These are phyloP conservation scores for Helicoverpa zea DNA, from an alignment of 1,140 invertebrate species.

Conservation along the genomic window DNA sequence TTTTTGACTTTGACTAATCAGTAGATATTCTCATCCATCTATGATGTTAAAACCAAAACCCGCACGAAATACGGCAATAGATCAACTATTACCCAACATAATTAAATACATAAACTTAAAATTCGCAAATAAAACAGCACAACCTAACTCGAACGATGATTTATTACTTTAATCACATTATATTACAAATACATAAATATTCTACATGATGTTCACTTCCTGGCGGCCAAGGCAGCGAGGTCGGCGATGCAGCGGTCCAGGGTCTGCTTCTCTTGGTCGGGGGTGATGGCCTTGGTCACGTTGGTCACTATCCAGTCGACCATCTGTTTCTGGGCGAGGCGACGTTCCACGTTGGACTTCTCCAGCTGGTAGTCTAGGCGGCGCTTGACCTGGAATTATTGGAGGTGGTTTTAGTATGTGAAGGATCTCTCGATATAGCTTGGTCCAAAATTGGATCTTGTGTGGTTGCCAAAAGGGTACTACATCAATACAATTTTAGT, in stretches of 20 bases:
- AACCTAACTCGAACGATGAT: slow-evolving; percentile 49
- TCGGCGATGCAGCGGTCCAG: slow-evolving; percentile 96
- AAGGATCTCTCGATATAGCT: too few relatives aligned
- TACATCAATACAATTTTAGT: too few relatives aligned
- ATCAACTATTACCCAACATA: too few relatives aligned
- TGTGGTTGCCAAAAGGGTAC: too few relatives aligned
- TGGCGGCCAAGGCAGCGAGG: slow-evolving; percentile 91
- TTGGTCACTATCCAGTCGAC: slow-evolving; percentile 96
- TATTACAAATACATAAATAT: slow-evolving; percentile 54
- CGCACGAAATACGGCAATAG: too few relatives aligned
- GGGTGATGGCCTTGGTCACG: slow-evolving; percentile 95
- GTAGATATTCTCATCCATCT: too few relatives aligned
- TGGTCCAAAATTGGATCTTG: too few relatives aligned
- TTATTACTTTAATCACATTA: slow-evolving; percentile 54
- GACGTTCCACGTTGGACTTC: slow-evolving; percentile 91
- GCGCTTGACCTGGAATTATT: slow-evolving; percentile 89
- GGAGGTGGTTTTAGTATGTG: background rate
- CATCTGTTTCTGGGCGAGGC: slow-evolving; percentile 97
- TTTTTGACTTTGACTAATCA: too few relatives aligned
- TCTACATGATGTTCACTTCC: slow-evolving; percentile 64
- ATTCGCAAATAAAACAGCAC: background rate
- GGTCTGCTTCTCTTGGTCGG: slow-evolving; percentile 96
- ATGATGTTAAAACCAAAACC: too few relatives aligned
- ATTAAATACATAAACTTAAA: too few relatives aligned
- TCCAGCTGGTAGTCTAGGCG: slow-evolving; percentile 97